Evolutionary conservation across 2,113 vertebrate species (phyloP).

Genomic region (Percina caprodes): DNA sequence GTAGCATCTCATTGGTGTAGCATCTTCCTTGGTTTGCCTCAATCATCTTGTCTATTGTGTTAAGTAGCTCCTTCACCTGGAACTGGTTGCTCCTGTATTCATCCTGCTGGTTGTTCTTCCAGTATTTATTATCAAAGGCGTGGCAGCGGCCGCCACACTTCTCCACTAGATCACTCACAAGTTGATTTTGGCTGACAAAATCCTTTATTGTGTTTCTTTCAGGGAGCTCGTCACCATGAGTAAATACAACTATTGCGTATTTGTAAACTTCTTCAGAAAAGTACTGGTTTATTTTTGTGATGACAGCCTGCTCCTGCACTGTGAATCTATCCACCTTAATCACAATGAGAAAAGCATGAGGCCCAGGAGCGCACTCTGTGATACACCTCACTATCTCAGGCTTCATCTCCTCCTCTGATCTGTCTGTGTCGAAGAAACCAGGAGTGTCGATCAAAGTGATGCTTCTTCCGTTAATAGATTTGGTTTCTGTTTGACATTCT

Average conservation of each 20-base stretch:
- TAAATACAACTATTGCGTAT: neutral
- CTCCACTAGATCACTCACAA: neutral
- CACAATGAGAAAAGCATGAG: no score
- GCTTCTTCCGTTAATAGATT: no score
- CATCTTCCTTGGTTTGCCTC: neutral
- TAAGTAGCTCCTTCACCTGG: neutral
- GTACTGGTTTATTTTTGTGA: neutral
- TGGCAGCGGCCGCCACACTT: slow-evolving; percentile 11
- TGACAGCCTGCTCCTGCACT: neutral
- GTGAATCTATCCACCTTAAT: neutral
- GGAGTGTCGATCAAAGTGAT: no score
- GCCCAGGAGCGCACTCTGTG: no score
- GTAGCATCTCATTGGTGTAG: slow-evolving; percentile 6
- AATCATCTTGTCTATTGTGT: neutral
- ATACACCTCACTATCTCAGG: no score
- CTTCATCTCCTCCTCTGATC: no score
- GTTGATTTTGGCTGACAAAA: neutral
- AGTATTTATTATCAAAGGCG: neutral
- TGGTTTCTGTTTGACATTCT: no score
- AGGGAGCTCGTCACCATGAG: neutral
- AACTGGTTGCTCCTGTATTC: slow-evolving; percentile 9
- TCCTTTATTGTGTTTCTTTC: neutral
- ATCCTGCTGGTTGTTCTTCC: neutral
- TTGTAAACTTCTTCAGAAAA: neutral
- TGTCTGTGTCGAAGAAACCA: no score